Base-by-base conservation (phyloP, 2,888 invertebrate genomes). In the Drosophila diplacantha region DNA sequence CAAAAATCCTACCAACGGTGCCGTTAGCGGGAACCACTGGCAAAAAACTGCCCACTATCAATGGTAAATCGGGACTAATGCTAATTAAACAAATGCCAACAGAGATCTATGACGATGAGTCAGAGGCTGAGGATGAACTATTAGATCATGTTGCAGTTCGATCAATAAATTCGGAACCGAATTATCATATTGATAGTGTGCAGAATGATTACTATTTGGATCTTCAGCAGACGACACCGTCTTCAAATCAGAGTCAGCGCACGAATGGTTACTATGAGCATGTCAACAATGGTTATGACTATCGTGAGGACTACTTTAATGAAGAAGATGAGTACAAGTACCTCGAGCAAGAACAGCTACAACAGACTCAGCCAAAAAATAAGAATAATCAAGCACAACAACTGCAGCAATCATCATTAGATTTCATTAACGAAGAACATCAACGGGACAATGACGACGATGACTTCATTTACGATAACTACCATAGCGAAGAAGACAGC, bases 241-340 rank as follows among this genome's bases (percentile, higher is more conserved):
- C 73, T 46, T 14, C 44, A 5, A 31, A 46, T 20, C 31, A 31
- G 57, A 80, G 73, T 75, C 82, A 72, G 64, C 29, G 44, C 18
- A 14, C 69, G 47, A 85, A 81, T 62, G 79, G 79, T 82, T 87
- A 85, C 84, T 87, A 86, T 85, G 82, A 85, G 64, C 76, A 83
- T 39, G 71, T 71, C 54, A 79, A 68, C 60, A 74, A 79, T 69
- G 81, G 84, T 74, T 88, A 88, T 83, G 84, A 87, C 75, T 88
- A 88, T 85, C 86, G 85, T 37, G 85, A 87, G 65, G 88, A 88
- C 77, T 88, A 85, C 71, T 88, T 88, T 65, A 87, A 88, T 60
- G 88, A 88, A 70, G 88, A 88, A 71, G 88, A 88, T 71, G 88
- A 88, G 72, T 87, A 85, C 57, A 87, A 88, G 55, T 88, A 88